Base-by-base conservation (phyloP, 2,888 invertebrate genomes). In the Spialia ferax region DNA sequence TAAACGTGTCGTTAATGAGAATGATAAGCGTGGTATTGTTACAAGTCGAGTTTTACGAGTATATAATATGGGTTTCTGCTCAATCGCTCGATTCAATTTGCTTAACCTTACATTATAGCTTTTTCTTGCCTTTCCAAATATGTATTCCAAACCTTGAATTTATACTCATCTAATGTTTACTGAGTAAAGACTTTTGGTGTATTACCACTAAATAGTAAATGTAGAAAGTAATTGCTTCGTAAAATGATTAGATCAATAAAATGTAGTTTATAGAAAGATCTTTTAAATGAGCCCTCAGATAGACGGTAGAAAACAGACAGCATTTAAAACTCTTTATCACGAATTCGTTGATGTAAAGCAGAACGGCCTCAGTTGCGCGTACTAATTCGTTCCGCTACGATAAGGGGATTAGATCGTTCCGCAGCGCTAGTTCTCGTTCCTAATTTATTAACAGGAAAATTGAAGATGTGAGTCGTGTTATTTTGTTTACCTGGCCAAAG, bases 351-450 rank as follows among this genome's bases (percentile, higher is more conserved):
- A 90, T 87, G 80, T 83, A 85, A 86, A 88, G 80, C 88, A 89
- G 87, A 86, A 77, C 85, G 79, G 80, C 82, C 80, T 83, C 80
- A 69, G 70, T 76, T 76, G 79, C 78, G 68, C 73, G 71, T 74
- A 78, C 75, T 77, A 81, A 85, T 87, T 86, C 82, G 88, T 87
- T 88, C 81, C 86, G 83, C 81, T 79, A 81, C 83, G 89, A 91
- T 91, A 89, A 90, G 88, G 82, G 84, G 87, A 88, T 88, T 89
- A 88, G 79, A 70, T 78, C 83, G 86, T 83, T 83, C 83, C 81
- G 84, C 79, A 67, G 22, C 74, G 72, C 72, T 78, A 75, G 79
- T 77, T 79, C 75, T 77, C 77, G 79, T 79, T 81, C 71, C 79
- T 78, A 77, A 80, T 78, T 78, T 75, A 74, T 15, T 23, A 29